Conservation (phyloP, 2,888 invertebrate species). For the Dryobotodes eremita region DNA sequence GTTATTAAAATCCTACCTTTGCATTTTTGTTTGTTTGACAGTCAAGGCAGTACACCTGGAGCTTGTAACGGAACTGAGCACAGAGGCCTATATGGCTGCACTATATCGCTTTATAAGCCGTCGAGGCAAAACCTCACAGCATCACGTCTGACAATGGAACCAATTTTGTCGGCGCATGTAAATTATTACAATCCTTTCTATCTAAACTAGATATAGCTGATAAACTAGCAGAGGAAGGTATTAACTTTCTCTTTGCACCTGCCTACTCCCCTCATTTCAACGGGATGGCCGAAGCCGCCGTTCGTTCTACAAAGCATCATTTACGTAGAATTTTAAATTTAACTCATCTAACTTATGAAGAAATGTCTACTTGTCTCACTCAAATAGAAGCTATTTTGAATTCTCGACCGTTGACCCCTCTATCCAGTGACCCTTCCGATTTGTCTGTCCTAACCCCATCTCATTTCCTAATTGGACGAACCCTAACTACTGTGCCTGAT, state of each 20-base stretch:
- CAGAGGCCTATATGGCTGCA: constrained; percentile 3
- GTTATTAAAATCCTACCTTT: neutral
- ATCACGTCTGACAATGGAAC: neutral
- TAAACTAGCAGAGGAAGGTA: constrained; percentile 1
- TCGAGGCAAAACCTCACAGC: neutral
- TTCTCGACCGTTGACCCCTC: too few species aligned
- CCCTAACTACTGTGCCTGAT: too few species aligned
- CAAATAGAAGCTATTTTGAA: too few species aligned
- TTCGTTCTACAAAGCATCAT: constrained; percentile 3
- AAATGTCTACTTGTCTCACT: too few species aligned
- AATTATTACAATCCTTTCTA: neutral
- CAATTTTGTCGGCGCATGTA: neutral
- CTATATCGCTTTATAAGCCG: neutral
- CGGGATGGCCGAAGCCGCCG: neutral
- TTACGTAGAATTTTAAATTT: neutral
- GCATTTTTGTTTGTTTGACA: constrained; percentile 3
- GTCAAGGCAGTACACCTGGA: constrained; percentile 3
- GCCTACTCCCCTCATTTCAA: neutral
- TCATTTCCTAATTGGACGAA: too few species aligned
- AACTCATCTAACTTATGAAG: neutral
- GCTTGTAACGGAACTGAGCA: too few species aligned
- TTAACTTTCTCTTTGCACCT: neutral
- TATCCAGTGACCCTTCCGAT: too few species aligned
- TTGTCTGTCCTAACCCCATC: too few species aligned
- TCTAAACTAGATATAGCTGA: constrained; percentile 13